phyloP scores from a whole-genome alignment of 2,113 vertebrate genomes.

The Dipodomys ordii region DNA sequence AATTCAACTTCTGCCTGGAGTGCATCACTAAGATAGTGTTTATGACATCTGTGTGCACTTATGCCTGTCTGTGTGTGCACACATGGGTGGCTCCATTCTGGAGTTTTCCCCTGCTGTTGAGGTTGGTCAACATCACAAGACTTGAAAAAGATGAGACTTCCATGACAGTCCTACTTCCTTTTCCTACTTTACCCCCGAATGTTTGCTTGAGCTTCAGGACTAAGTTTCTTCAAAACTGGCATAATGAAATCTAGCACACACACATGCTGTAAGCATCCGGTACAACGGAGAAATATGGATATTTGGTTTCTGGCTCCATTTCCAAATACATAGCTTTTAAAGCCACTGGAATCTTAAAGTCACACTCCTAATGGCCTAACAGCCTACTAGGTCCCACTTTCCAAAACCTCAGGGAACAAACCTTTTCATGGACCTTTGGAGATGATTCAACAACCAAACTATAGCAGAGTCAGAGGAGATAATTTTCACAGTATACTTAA shows the following conservation, averaged over 20 bases:
- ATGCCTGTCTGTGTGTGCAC: too few species aligned
- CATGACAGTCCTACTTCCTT: too few species aligned
- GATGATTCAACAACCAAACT: too few species aligned
- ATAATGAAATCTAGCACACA: neutral
- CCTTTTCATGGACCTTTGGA: neutral
- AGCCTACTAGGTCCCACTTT: neutral
- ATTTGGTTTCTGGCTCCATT: too few species aligned
- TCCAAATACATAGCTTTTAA: neutral
- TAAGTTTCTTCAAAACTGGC: neutral
- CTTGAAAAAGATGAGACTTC: neutral
- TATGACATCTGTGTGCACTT: too few species aligned
- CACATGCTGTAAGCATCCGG: neutral
- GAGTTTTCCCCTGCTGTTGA: neutral
- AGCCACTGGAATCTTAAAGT: too few species aligned
- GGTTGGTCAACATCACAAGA: neutral
- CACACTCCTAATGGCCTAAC: too few species aligned
- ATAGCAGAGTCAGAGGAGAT: neutral
- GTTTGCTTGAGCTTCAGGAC: neutral
- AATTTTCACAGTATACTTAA: too few species aligned
- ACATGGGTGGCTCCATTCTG: neutral
- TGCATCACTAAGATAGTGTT: neutral
- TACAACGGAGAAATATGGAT: neutral
- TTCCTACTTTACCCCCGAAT: too few species aligned
- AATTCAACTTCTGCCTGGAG: neutral
- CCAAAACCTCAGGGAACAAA: neutral